phyloP scores from a whole-genome alignment of 1,140 invertebrate species.

The Drosophila saltans region DNA sequence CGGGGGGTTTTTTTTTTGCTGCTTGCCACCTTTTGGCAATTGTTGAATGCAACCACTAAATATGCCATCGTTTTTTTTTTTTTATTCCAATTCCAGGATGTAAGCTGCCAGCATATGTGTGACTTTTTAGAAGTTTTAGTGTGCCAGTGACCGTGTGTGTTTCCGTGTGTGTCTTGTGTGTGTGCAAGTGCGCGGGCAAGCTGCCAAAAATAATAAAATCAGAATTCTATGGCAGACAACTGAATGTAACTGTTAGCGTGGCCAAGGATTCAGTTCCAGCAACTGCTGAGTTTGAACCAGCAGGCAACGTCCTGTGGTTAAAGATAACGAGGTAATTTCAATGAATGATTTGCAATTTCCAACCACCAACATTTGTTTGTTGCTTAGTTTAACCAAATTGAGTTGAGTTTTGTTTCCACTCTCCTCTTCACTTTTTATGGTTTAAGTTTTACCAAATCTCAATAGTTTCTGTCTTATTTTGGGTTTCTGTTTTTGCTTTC shows the following conservation, averaged over 20 bases:
- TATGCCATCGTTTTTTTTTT: constrained; percentile 44
- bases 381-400: constrained; percentile 55
- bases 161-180: constrained; percentile 21
- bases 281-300: constrained; percentile 13
- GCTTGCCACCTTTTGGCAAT: constrained; percentile 64
- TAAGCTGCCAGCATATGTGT: constrained; percentile 65
- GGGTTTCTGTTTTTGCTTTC: constrained; percentile 3
- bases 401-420: constrained; percentile 31
- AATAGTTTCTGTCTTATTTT: constrained; percentile 26
- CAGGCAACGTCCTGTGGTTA: constrained; percentile 41
- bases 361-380: constrained; percentile 34
- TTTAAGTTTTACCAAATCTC: constrained; percentile 35
- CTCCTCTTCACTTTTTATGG: neutral
- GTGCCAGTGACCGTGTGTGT: constrained; percentile 15
- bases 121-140: constrained; percentile 32
- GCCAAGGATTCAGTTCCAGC: constrained; percentile 31
- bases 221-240: constrained; percentile 73
- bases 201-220: constrained; percentile 80
- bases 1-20: constrained; percentile 19
- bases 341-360: constrained; percentile 72
- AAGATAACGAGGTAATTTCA: constrained; percentile 80
- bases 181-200: constrained; percentile 45
- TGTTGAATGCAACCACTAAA: constrained; percentile 69
- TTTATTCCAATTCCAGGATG: constrained; percentile 48
- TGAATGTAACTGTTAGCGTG: constrained; percentile 52